These are phyloP conservation scores for Rhagonycha fulva DNA, from an alignment of 2,888 invertebrate species.

Conservation along the genomic window DNA sequence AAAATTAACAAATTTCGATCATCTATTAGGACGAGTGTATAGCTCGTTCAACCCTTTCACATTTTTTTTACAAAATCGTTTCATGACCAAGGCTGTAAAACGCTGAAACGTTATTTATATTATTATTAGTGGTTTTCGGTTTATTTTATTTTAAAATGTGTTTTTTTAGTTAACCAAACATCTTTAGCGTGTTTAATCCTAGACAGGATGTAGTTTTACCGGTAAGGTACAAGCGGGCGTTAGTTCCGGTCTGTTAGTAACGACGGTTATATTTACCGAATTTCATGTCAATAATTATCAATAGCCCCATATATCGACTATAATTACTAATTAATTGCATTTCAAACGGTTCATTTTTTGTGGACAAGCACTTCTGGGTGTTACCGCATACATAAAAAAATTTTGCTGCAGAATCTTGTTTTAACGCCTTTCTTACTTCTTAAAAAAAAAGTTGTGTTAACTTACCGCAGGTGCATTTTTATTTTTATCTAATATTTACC, in stretches of 20 bases:
- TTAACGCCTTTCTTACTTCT: no score
- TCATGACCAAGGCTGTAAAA: not conserved
- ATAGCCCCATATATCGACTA: slow-evolving; percentile 14
- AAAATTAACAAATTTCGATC: no score
- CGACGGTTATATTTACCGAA: slow-evolving; percentile 14
- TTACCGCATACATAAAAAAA: not conserved
- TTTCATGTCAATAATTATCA: slow-evolving; percentile 20
- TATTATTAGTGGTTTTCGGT: not conserved
- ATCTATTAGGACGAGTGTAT: no score
- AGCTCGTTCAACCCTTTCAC: no score
- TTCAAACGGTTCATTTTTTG: not conserved
- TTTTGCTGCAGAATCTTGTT: not conserved
- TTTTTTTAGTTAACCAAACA: slow-evolving; percentile 4
- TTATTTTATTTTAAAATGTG: not conserved
- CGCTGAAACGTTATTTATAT: not conserved
- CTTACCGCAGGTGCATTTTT: not conserved
- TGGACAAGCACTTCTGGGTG: not conserved
- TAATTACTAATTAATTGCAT: slow-evolving; percentile 10
- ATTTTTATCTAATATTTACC: not conserved
- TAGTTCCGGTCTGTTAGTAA: slow-evolving; percentile 11
- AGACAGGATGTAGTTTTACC: slow-evolving; percentile 9
- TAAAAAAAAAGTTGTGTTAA: no score
- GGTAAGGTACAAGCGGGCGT: slow-evolving; percentile 8
- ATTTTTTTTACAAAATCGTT: not conserved
- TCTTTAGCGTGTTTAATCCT: not conserved